Percentiles rank a stretch among this genome's conserved stretches.
phyloP scores from a whole-genome alignment of 2,113 vertebrate genomes.

The Crotophaga sulcirostris region DNA sequence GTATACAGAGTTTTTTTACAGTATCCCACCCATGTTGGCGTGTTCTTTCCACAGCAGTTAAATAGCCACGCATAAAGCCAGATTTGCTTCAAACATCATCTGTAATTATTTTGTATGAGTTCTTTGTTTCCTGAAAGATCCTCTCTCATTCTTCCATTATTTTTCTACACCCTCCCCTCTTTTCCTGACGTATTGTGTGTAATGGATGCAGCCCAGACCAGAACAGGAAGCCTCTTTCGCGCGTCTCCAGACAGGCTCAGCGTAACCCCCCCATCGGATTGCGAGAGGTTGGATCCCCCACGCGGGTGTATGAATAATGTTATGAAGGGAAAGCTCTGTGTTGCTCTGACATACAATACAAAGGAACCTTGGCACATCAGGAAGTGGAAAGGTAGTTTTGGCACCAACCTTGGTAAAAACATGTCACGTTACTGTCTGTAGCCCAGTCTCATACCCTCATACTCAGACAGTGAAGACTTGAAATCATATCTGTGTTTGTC shows the following conservation, averaged over 20 bases:
- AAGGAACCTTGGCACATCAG: background rate
- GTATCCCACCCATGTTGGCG: conserved; percentile 30
- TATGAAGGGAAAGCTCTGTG: background rate
- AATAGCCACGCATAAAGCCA: background rate
- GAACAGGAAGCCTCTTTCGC: background rate
- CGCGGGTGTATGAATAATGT: background rate
- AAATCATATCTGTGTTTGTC: background rate
- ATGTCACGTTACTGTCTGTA: background rate
- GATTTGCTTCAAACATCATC: background rate
- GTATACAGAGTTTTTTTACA: background rate
- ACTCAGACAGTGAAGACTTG: conserved; percentile 17
- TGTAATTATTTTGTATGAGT: background rate
- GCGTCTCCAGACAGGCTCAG: background rate
- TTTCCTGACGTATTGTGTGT: background rate
- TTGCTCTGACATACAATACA: background rate
- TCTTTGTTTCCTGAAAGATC: background rate
- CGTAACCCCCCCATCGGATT: background rate
- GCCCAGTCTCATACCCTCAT: background rate
- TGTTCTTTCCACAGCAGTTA: background rate
- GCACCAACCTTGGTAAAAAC: background rate
- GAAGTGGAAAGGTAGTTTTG: conserved; percentile 16
- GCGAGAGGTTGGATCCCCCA: background rate
- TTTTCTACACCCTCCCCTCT: conserved; percentile 2
- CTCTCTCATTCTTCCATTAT: background rate
- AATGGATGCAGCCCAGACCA: conserved; percentile 43